phyloP scores from a whole-genome alignment of 2,888 invertebrate species.

The Dendrolimus pini region DNA sequence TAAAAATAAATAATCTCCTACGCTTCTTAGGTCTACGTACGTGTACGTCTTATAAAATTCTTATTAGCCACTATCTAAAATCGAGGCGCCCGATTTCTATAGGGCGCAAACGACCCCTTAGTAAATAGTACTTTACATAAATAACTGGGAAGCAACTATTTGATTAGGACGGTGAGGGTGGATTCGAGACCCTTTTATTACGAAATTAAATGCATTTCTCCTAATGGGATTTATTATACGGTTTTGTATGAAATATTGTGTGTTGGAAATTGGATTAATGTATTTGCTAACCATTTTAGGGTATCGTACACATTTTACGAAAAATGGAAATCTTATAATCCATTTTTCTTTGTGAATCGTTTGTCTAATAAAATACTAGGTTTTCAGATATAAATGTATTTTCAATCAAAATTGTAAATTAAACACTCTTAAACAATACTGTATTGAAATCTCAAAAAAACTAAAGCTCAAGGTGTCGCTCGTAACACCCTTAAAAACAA shows the following conservation, averaged over 20 bases:
- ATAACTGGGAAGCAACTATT: constrained; percentile 63
- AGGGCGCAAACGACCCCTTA: constrained; percentile 35
- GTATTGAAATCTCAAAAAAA: no score
- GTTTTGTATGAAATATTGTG: constrained; percentile 36
- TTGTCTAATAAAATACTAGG: no score
- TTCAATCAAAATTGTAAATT: no score
- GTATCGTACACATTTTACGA: no score
- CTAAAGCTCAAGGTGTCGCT: no score
- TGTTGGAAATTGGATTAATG: constrained; percentile 18
- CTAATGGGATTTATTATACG: constrained; percentile 52
- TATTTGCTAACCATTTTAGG: no score
- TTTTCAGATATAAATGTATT: no score
- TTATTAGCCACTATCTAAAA: constrained; percentile 55
- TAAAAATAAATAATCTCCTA: no score
- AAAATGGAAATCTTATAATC: no score
- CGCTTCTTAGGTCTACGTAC: neutral
- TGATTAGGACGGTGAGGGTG: constrained; percentile 51
- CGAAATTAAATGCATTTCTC: constrained; percentile 47
- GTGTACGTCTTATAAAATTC: constrained; percentile 57
- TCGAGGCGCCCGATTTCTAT: constrained; percentile 33
- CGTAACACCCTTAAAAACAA: no score
- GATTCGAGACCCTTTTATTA: constrained; percentile 33
- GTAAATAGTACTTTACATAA: constrained; percentile 35
- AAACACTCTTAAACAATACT: no score
- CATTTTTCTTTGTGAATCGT: no score